Percentiles rank a stretch among this genome's conserved stretches.
Evolutionary conservation across 2,113 vertebrate genomes (phyloP).

Genomic region (Gobius niger): DNA sequence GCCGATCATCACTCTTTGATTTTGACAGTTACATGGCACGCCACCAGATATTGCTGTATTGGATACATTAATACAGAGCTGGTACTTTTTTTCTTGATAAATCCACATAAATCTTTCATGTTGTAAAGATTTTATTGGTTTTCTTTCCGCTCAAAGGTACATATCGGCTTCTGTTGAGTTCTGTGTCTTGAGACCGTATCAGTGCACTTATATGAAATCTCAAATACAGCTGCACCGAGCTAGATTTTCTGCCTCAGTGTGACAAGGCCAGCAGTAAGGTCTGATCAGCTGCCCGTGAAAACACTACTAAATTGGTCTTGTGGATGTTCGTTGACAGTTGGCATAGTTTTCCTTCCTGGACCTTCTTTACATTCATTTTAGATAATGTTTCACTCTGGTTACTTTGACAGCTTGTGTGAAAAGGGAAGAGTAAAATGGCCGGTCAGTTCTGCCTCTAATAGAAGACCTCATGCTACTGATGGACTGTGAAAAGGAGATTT

Average conservation of each 20-base stretch:
- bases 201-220: conserved; percentile 60
- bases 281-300: conserved; percentile 46
- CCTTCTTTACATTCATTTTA: conserved; percentile 45
- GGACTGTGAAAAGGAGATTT: conserved; percentile 19
- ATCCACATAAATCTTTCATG: too few relatives aligned
- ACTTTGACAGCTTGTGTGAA: conserved; percentile 49
- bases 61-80: conserved; percentile 3
- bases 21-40: conserved; percentile 32
- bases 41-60: too few relatives aligned
- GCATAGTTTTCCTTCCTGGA: conserved; percentile 33
- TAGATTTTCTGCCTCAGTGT: conserved; percentile 56
- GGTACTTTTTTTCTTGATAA: not conserved
- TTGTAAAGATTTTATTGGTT: not conserved
- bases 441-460: conserved; percentile 17
- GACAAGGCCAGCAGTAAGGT: conserved; percentile 51
- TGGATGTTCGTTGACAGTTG: conserved; percentile 23
- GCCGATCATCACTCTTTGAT: conserved; percentile 50
- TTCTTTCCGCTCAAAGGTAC: not conserved
- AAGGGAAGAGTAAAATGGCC: conserved; percentile 25
- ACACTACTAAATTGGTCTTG: conserved; percentile 55
- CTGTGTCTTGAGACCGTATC: conserved; percentile 37
- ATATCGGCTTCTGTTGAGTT: conserved; percentile 24
- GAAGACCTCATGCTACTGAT: conserved; percentile 16
- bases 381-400: conserved; percentile 36
- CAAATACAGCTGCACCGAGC: conserved; percentile 56